These are phyloP conservation scores for Bos taurus DNA, from an alignment of 2,113 vertebrate genomes.

Conservation along the genomic window DNA sequence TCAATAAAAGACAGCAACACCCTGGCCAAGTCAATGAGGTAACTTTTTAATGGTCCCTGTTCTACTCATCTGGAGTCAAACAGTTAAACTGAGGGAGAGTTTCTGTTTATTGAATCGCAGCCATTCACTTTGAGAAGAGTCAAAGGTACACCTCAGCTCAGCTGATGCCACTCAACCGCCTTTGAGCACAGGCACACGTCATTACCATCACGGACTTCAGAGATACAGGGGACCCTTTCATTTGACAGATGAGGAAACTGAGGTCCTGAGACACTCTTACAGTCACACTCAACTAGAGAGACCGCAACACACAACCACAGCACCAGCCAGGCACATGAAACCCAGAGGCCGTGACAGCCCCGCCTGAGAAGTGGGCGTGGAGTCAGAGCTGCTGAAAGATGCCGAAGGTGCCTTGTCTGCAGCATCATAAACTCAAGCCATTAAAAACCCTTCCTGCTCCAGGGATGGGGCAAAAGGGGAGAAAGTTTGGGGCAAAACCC, in stretches of 20 bases:
- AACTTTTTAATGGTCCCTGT: background rate
- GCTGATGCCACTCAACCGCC: background rate
- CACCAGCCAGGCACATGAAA: background rate
- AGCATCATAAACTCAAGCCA: background rate
- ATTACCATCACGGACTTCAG: background rate
- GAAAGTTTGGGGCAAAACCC: background rate
- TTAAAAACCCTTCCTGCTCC: background rate
- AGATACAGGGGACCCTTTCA: background rate
- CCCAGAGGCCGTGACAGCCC: background rate
- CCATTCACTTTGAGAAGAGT: background rate
- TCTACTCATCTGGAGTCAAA: background rate
- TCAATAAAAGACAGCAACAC: background rate
- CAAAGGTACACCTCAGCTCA: background rate
- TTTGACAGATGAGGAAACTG: background rate
- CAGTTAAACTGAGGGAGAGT: background rate
- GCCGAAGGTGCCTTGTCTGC: background rate
- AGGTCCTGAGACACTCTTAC: background rate
- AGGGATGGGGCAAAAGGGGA: background rate
- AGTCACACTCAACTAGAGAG: background rate
- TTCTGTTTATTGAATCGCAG: background rate
- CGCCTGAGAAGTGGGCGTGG: fast-evolving
- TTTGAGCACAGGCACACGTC: background rate
- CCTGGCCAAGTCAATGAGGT: background rate
- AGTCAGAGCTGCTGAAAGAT: background rate
- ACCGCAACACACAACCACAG: background rate